Base-by-base conservation (phyloP, 2,888 invertebrate genomes). In the Morpho deidamia region DNA sequence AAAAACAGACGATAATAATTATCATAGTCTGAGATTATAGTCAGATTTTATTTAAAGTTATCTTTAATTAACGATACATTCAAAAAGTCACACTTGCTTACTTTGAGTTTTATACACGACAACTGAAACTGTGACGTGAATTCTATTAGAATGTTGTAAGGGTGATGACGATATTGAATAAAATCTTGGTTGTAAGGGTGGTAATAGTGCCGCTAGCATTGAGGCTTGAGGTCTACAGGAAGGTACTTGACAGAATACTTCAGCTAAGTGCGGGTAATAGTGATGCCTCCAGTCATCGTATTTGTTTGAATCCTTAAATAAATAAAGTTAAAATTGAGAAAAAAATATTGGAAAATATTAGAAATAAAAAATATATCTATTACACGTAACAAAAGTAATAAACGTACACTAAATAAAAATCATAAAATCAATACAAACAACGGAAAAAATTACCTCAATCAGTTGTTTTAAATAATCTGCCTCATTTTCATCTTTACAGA, bases 151-250 rank as follows among this genome's bases (percentile, higher is more conserved):
- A 71, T 94, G 92, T 10, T 93, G 92, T 5, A 92, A 76, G 0
- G 96, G 95, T 8, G 97, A 96, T 0, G 97, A 97, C 1, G 97
- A 97, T 69, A 98, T 97, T 42, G 97, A 97, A 83, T 98, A 98
- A 82, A 97, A 98, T 65, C 98, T 91, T 5, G 98, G 96, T 72
- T 98, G 97, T 38, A 98, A 82, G 0, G 95, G 91, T 32, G 95
- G 95, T 35, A 98, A 83, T 72, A 97, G 93, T 0, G 95, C 94
- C 37, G 96, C 91, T 7, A 98, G 89, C 12, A 98, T 81, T 0
- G 96, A 93, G 0, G 96, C 95, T 44, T 94, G 94, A 0, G 97
- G 96, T 58, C 90, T 91, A 10, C 97, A 95, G 0, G 97, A 97
- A 1, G 95, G 95, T 71, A 98, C 97, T 81, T 97, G 95, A 66